Conservation (phyloP, 2,888 invertebrate species). For the Brachyopa scutellaris region DNA sequence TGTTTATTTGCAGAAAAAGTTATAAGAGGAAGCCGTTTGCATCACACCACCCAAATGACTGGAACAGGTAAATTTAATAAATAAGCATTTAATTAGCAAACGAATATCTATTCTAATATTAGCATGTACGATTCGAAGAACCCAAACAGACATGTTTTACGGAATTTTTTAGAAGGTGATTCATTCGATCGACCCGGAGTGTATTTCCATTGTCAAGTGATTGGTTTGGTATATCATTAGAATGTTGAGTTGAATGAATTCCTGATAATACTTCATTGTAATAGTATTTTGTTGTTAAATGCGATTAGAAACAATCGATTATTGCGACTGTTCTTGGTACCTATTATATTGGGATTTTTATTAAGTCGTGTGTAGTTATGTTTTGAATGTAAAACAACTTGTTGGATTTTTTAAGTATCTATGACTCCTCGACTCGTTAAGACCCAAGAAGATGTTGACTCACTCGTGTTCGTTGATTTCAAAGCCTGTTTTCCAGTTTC, state of each 20-base stretch:
- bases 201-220: constrained; percentile 3
- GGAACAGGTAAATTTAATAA: constrained; percentile 52
- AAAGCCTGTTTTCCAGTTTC: no score
- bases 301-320: no score
- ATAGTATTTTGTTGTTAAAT: not conserved
- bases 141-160: not conserved
- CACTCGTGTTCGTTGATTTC: no score
- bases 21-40: not conserved
- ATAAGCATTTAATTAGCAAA: no score
- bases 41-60: constrained; percentile 51
- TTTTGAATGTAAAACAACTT: no score
- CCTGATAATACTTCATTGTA: not conserved
- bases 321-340: no score
- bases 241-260: not conserved
- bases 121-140: not conserved
- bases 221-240: not conserved
- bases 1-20: constrained; percentile 48
- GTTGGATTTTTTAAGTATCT: no score
- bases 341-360: no score
- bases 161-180: not conserved
- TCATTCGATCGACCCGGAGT: not conserved
- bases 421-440: no score
- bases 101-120: no score
- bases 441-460: no score
- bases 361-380: no score